These are phyloP conservation scores for Glyphotaelius pellucidus DNA, from an alignment of 2,888 invertebrate species.

Conservation along the genomic window DNA sequence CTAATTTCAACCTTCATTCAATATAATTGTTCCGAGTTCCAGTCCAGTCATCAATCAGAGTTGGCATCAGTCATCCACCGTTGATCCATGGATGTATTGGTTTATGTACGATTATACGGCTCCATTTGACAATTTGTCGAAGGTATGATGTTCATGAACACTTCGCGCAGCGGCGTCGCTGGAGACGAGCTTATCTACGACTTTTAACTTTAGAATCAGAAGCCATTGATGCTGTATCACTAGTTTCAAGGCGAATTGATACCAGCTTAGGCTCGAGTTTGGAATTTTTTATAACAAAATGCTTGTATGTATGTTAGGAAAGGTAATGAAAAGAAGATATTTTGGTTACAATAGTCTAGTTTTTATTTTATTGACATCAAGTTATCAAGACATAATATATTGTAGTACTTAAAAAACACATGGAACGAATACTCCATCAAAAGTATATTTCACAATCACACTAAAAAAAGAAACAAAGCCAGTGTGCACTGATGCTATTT, in stretches of 20 bases:
- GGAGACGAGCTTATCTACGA: no score
- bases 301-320: neutral
- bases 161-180: no score
- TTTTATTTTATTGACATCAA: constrained; percentile 64
- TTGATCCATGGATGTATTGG: neutral
- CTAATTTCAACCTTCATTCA: neutral
- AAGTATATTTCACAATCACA: constrained; percentile 65
- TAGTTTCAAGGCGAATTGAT: no score
- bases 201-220: no score
- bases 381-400: constrained; percentile 59
- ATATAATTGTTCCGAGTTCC: neutral
- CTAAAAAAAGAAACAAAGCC: constrained; percentile 58
- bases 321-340: neutral
- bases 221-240: no score
- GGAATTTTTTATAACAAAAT: neutral
- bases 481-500: constrained; percentile 59
- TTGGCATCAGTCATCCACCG: neutral
- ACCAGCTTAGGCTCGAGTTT: neutral
- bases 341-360: constrained; percentile 59
- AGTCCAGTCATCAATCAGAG: neutral
- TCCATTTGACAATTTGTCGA: neutral
- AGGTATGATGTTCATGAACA: neutral
- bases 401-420: constrained; percentile 56
- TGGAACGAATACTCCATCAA: constrained; percentile 54
- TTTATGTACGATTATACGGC: no score